Evolutionary conservation across 2,113 vertebrate genomes (phyloP), one percentile per base, ranked within the genome.

Genomic region (Corythaeola cristata): DNA sequence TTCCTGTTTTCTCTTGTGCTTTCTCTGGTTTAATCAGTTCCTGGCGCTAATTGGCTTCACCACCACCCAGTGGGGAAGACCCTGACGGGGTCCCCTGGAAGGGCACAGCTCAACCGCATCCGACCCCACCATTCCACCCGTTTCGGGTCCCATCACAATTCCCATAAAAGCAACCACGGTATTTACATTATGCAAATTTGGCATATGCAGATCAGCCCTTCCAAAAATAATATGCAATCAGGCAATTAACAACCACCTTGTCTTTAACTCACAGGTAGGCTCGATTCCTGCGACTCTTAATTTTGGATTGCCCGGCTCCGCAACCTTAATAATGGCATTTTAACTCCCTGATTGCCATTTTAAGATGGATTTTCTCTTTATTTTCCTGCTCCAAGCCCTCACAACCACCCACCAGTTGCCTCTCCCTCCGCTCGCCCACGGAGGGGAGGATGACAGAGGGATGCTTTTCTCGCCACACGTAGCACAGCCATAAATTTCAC

Each of bases 401-500:
- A 12, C 55, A 66, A 45, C 73, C 76, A 14, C 13, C 55, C 58
- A 12, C 14, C 8, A 8, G 69, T 95, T 91, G 91, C 78, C 87
- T 73, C 21, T 53, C 47, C 28, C 89, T 88, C 39, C 0, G 30
- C 71, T 85, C 22, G 15, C 71, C 67, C n/a, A 0, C 8, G 22
- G 53, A 59, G 64, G 41, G 73, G 82, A 66, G 69, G 80, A 30
- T 66, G 77, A 35, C 89, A 55, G 81, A 88, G 33, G 30, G 78
- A 96, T 89, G 91, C 79, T 75, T 79, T 92, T 85, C 85, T 89
- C 90, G 64, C 85, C 21, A 35, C 94, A 85, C 81, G 69, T 39
- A 85, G 95, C 64, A 39, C 71, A 94, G 97, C 93, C 97, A 97
- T 98, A 98, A 97, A 98, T 98, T 97, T 97, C 94, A 97, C 97